A percentile compares a stretch with the other conserved stretches of the same genome.
Conservation (phyloP, 37 sponge, comb jelly and placozoan genomes). For the Cliona cf. orientalis region DNA sequence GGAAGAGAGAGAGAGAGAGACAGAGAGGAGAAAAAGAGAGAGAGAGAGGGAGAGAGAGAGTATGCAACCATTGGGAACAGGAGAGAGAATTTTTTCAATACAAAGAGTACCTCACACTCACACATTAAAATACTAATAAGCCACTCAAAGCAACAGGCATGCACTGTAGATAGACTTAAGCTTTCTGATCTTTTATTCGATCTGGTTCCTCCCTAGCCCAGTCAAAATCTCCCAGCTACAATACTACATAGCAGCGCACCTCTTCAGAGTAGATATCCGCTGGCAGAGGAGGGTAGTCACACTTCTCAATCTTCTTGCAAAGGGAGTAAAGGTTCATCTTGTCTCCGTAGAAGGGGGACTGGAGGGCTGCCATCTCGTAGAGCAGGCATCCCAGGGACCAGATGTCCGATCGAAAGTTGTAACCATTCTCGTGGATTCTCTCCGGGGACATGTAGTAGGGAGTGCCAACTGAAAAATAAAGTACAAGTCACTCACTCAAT, state of each 20-base stretch:
- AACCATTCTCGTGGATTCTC: conserved; percentile 97
- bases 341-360: conserved; percentile 99
- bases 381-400: conserved; percentile 99
- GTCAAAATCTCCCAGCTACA: no score
- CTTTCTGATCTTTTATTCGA: no score
- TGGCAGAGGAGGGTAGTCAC: conserved; percentile 99
- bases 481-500: no score
- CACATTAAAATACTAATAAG: neutral
- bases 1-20: neutral
- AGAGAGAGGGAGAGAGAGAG: neutral
- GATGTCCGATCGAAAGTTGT: conserved; percentile 97
- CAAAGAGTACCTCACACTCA: neutral
- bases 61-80: no score
- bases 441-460: conserved; percentile 99
- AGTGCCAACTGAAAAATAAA: conserved; percentile 86
- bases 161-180: no score
- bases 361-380: conserved; percentile 99
- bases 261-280: conserved; percentile 91
- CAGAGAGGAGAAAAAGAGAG: neutral
- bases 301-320: conserved; percentile 98
- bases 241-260: conserved; percentile 48
- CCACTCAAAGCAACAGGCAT: neutral
- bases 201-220: no score
- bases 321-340: conserved; percentile 99
- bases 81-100: no score